These are phyloP conservation scores for Ctenodactylus gundi DNA, from an alignment of 2,113 vertebrate species.

Conservation along the genomic window DNA sequence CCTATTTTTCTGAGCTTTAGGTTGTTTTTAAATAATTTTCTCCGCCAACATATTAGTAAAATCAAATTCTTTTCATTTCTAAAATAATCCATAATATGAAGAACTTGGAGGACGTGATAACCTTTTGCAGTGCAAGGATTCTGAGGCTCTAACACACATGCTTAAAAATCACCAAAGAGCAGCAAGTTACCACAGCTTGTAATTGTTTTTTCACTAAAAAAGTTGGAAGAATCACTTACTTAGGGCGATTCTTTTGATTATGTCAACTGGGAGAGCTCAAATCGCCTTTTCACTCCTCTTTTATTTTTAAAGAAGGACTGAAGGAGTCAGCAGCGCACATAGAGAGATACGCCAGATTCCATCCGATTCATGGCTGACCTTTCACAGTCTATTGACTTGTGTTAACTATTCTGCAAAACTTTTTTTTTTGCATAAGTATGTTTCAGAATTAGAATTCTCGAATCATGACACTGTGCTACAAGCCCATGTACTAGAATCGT, in stretches of 20 bases:
- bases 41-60: conserved; percentile 4
- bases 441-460: conserved; percentile 26
- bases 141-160: neutral
- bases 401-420: neutral
- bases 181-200: neutral
- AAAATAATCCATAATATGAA: neutral
- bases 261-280: neutral
- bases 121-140: neutral
- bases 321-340: neutral
- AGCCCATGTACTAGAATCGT: neutral
- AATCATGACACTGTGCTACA: neutral
- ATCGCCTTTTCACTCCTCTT: neutral
- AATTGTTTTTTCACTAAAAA: neutral
- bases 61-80: neutral
- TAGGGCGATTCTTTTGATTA: neutral
- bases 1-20: neutral
- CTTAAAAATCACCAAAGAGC: neutral
- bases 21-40: neutral
- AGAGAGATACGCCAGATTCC: neutral
- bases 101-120: neutral
- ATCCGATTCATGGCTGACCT: neutral
- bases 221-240: neutral
- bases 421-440: neutral
- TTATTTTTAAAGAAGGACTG: neutral
- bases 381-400: neutral